Evolutionary conservation across 64 coral and sea anemone species (phyloP).

Genomic region (Hydrozoanthus tunicans): DNA sequence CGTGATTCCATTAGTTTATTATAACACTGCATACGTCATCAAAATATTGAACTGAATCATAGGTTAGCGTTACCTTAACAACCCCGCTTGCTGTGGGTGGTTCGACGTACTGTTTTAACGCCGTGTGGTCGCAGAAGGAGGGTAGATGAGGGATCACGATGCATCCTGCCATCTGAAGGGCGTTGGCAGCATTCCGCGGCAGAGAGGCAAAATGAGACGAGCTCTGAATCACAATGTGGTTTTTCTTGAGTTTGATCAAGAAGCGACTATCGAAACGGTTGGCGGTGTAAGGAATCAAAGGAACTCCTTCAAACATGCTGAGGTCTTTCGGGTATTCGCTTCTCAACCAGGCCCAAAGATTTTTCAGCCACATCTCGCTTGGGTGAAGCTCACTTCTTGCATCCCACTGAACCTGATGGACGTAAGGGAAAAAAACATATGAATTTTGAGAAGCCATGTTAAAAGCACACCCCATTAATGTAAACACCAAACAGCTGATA

Average conservation of each 20-base stretch:
- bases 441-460: background rate
- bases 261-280: conserved; percentile 50
- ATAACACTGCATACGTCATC: background rate
- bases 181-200: conserved; percentile 65
- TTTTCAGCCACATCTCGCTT: conserved; percentile 74
- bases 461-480: background rate
- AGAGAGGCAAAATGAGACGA: conserved; percentile 91
- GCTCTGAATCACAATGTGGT: conserved; percentile 78
- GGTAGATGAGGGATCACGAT: conserved; percentile 82
- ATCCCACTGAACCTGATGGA: conserved; percentile 75
- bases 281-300: conserved; percentile 60
- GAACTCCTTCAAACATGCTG: conserved; percentile 75
- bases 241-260: conserved; percentile 77
- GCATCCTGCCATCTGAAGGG: conserved; percentile 76
- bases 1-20: too few relatives aligned
- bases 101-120: conserved; percentile 75
- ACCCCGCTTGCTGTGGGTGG: conserved; percentile 83
- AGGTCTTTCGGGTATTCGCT: conserved; percentile 85
- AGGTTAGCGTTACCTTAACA: conserved; percentile 63
- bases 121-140: conserved; percentile 86
- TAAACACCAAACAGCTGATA: background rate
- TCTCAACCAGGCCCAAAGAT: conserved; percentile 83
- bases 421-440: background rate
- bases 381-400: conserved; percentile 53
- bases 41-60: background rate